phyloP scores from a whole-genome alignment of 37 sponge, comb jelly and placozoan species.

The Halisarca cf. caerulea region DNA sequence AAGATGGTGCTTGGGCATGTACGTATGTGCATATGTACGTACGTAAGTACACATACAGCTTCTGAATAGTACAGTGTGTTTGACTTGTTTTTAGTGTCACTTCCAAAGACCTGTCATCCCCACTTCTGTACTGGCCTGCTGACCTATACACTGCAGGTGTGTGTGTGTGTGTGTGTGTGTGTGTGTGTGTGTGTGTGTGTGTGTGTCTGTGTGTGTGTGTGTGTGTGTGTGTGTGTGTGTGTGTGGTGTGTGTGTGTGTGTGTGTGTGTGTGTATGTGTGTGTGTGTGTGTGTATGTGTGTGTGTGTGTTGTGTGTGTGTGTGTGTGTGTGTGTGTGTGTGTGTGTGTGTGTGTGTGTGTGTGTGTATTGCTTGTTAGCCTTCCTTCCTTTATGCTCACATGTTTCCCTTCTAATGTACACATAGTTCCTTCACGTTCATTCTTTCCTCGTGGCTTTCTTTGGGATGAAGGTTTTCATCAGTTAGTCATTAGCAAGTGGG shows the following conservation, averaged over 20 bases:
- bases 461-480: conserved; percentile 99
- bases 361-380: neutral
- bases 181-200: no score
- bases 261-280: no score
- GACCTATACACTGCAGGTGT: conserved; percentile 63
- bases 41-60: neutral
- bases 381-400: neutral
- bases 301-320: no score
- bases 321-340: no score
- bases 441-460: conserved; percentile 99
- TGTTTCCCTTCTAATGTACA: conserved; percentile 7
- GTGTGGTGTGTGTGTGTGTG: no score
- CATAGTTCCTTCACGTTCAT: conserved; percentile 93
- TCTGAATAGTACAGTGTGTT: no score
- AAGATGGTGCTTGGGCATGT: neutral
- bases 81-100: conserved; percentile 9
- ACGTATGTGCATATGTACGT: neutral
- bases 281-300: no score
- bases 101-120: neutral
- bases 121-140: conserved; percentile 66
- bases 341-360: no score
- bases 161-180: neutral
- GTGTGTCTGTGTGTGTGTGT: neutral
- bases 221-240: no score
- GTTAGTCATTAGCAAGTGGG: conserved; percentile 93